Evolutionary conservation across 2,113 vertebrate genomes (phyloP).

Genomic region (Nesoenas mayeri): DNA sequence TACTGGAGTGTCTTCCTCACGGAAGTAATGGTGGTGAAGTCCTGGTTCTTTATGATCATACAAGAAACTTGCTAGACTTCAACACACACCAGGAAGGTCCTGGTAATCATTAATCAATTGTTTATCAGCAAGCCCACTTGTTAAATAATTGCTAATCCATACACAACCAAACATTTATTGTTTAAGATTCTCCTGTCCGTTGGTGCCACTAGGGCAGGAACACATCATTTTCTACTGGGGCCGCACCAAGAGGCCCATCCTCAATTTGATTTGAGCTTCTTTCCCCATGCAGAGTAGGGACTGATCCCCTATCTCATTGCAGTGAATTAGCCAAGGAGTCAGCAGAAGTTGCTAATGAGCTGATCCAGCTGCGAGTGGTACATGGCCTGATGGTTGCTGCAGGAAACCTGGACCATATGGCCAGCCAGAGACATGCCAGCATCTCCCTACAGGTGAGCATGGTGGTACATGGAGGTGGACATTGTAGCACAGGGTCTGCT

Average conservation of each 20-base stretch:
- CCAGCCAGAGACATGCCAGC: constrained; percentile 84
- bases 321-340: constrained; percentile 78
- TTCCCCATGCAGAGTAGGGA: not conserved
- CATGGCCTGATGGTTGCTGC: constrained; percentile 77
- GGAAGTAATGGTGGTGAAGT: not conserved
- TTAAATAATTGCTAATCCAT: not conserved
- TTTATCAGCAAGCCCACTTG: not conserved
- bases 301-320: not conserved
- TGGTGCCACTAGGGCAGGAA: not conserved
- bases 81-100: not conserved
- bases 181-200: not conserved
- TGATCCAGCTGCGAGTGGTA: constrained; percentile 79
- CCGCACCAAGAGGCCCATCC: not conserved
- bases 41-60: not conserved
- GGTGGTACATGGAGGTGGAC: not conserved
- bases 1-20: not conserved
- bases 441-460: constrained; percentile 77
- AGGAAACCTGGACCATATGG: constrained; percentile 80
- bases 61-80: not conserved
- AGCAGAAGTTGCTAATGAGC: constrained; percentile 70
- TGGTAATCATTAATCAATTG: not conserved
- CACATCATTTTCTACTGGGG: not conserved
- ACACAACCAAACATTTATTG: not conserved
- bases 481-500: not conserved
- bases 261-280: not conserved